Conservation (phyloP, 2,113 vertebrate species). For the Lamprotornis superbus region DNA sequence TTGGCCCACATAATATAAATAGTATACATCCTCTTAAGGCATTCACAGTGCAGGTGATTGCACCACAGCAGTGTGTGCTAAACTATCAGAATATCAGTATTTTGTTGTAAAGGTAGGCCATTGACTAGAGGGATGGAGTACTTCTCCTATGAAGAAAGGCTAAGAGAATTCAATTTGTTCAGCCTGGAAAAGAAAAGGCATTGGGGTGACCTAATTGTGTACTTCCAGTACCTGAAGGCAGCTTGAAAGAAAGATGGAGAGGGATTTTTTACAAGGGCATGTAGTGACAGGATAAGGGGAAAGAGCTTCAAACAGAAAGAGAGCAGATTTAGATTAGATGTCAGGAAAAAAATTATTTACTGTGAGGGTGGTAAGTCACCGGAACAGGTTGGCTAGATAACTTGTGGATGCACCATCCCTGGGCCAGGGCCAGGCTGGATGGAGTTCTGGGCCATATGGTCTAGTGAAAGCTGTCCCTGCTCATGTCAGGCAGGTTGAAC, state of each 20-base stretch:
- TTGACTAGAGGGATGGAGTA: not conserved
- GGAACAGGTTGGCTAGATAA: not conserved
- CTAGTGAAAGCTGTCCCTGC: not conserved
- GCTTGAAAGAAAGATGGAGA: not conserved
- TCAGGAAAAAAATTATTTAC: not conserved
- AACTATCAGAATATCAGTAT: not conserved
- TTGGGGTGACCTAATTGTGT: not conserved
- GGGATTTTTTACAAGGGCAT: not conserved
- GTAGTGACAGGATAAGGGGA: not conserved
- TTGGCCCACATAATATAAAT: not conserved
- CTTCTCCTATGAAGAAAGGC: not conserved
- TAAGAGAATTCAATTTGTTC: not conserved
- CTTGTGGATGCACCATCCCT: not conserved
- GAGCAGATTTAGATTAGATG: not conserved
- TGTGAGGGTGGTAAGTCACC: not conserved
- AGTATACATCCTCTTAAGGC: not conserved
- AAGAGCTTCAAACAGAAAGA: not conserved
- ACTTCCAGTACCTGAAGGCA: not conserved
- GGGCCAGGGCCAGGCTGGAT: not conserved
- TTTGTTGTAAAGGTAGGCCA: not conserved
- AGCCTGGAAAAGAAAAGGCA: not conserved
- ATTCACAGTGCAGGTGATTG: not conserved
- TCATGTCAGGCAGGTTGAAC: not conserved
- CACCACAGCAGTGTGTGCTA: not conserved
- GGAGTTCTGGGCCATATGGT: no score